Percentiles rank a stretch among this genome's conserved stretches.
phyloP scores from a whole-genome alignment of 2,113 vertebrate species.

The Ariopsis seemanni region DNA sequence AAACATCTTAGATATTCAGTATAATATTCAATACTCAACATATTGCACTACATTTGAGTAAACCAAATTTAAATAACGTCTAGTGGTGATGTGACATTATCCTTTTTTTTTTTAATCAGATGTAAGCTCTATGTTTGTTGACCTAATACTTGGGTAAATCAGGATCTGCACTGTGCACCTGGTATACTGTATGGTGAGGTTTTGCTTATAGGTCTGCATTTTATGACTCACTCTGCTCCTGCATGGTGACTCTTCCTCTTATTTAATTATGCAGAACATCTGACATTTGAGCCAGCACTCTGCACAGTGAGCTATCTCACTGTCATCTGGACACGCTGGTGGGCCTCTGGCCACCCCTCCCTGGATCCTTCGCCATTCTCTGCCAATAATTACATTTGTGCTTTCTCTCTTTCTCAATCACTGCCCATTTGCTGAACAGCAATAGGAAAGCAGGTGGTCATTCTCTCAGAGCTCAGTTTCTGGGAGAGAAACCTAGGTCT shows the following conservation, averaged over 20 bases:
- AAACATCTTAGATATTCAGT: not conserved
- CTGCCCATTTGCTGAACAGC: slow-evolving; percentile 12
- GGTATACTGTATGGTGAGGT: not conserved
- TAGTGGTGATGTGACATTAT: not conserved
- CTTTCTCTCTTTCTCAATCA: slow-evolving; percentile 17
- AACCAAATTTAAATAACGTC: not conserved
- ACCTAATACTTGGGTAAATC: not conserved
- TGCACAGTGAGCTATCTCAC: slow-evolving; percentile 32
- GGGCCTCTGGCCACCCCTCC: slow-evolving; percentile 1
- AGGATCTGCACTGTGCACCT: not conserved
- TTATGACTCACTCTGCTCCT: slow-evolving; percentile 16
- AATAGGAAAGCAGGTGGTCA: slow-evolving; percentile 8
- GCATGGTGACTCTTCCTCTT: slow-evolving; percentile 16
- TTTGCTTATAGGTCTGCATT: slow-evolving; percentile 3
- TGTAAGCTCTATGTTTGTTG: not conserved
- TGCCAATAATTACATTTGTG: slow-evolving; percentile 25
- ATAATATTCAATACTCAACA: not conserved
- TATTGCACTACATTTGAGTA: not conserved
- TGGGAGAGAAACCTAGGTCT: not conserved
- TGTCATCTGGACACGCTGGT: slow-evolving; percentile 23
- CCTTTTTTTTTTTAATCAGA: too few species aligned
- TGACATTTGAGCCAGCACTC: slow-evolving; percentile 32
- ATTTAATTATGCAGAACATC: slow-evolving; percentile 36
- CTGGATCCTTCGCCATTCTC: slow-evolving; percentile 19
- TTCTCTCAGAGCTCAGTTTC: not conserved